Conservation (phyloP, 1,140 invertebrate genomes). For the Zelostemma sp. region DNA sequence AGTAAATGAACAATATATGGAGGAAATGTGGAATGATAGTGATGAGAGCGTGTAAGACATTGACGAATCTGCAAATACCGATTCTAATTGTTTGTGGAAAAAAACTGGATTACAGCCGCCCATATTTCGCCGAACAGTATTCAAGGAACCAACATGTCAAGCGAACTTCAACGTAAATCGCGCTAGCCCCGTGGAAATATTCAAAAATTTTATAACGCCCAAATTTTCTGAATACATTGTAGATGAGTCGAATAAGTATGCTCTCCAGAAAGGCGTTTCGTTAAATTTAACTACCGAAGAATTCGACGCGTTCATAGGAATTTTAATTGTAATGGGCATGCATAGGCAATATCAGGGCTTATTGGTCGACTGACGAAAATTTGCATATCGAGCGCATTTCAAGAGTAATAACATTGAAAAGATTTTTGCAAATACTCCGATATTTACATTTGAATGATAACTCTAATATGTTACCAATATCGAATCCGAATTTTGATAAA, state of each 20-base stretch:
- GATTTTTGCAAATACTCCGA: constrained; percentile 59
- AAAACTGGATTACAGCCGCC: not conserved
- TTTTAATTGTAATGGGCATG: constrained; percentile 56
- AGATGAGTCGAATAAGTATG: constrained; percentile 14
- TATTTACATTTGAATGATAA: too few species aligned
- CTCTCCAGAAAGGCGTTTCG: not conserved
- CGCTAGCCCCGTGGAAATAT: not conserved
- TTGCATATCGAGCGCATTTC: constrained; percentile 57
- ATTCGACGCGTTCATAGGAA: constrained; percentile 43
- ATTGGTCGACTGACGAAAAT: constrained; percentile 58
- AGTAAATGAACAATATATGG: not conserved
- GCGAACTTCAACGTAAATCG: not conserved
- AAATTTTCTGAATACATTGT: constrained; percentile 4
- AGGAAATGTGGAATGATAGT: not conserved
- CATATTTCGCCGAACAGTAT: not conserved
- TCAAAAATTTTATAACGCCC: not conserved
- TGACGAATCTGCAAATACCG: not conserved
- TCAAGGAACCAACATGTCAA: not conserved
- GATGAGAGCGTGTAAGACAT: not conserved
- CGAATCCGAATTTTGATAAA: constrained; percentile 64
- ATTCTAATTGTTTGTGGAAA: not conserved
- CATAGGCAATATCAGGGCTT: constrained; percentile 51
- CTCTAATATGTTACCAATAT: too few species aligned
- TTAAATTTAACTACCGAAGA: constrained; percentile 30
- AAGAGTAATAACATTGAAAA: constrained; percentile 58